These are phyloP conservation scores for Aplysina aerophoba DNA, from an alignment of 37 sponge, comb jelly and placozoan species.

Conservation along the genomic window DNA sequence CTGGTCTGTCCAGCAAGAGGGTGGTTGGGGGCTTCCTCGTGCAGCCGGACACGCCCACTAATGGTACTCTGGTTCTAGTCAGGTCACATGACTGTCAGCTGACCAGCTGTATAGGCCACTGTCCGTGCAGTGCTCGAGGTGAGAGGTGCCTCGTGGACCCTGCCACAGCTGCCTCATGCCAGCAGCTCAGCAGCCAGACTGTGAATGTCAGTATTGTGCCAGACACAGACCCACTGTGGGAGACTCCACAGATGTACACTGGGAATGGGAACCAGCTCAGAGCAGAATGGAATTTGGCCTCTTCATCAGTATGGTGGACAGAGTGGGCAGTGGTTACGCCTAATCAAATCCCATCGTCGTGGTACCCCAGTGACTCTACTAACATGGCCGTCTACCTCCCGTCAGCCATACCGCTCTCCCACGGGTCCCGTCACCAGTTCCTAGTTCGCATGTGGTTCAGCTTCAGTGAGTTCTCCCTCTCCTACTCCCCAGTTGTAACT, in stretches of 20 bases:
- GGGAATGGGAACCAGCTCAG: background rate
- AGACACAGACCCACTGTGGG: background rate
- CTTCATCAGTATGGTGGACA: background rate
- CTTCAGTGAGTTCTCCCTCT: conserved; percentile 44
- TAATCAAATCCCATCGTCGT: background rate
- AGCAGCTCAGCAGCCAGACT: background rate
- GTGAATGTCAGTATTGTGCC: background rate
- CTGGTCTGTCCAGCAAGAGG: conserved; percentile 58
- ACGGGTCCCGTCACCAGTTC: conserved; percentile 68
- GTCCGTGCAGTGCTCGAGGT: conserved; percentile 72
- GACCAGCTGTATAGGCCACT: conserved; percentile 74
- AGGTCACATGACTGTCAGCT: conserved; percentile 56
- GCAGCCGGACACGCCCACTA: background rate
- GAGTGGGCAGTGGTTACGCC: conserved; percentile 8
- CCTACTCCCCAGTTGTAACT: conserved; percentile 56
- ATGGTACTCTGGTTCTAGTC: conserved; percentile 47
- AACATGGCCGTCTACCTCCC: conserved; percentile 3
- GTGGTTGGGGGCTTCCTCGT: conserved; percentile 67
- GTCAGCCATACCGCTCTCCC: conserved; percentile 29
- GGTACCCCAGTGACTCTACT: background rate
- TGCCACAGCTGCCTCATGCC: conserved; percentile 2
- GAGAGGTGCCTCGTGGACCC: conserved; percentile 41
- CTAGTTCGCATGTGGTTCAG: conserved; percentile 76
- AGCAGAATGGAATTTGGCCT: background rate
- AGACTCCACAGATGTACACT: background rate